Evolutionary conservation across 1,140 invertebrate species (phyloP).

Genomic region (Brachionus calyciflorus): DNA sequence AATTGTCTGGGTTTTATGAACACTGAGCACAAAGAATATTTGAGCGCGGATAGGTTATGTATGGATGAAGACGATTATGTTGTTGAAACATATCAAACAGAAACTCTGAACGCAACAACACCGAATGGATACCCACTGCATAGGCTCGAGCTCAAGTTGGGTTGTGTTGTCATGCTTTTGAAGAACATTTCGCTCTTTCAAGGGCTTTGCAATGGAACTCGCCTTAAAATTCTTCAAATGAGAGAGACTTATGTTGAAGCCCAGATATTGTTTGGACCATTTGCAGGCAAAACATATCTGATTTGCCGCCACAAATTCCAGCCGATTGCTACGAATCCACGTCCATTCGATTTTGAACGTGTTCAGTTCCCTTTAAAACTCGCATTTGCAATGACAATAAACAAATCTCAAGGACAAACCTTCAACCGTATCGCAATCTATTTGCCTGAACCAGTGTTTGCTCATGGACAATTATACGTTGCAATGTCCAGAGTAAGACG

Average conservation of each 20-base stretch:
- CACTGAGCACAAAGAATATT: not conserved
- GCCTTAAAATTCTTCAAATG: slow-evolving; percentile 51
- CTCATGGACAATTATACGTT: slow-evolving; percentile 54
- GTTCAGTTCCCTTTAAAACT: slow-evolving; percentile 63
- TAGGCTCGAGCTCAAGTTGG: slow-evolving; percentile 55
- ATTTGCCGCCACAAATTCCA: slow-evolving; percentile 48
- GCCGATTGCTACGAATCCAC: slow-evolving; percentile 46
- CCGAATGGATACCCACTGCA: slow-evolving; percentile 57
- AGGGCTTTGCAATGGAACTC: slow-evolving; percentile 58
- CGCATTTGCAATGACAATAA: slow-evolving; percentile 64
- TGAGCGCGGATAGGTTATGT: slow-evolving; percentile 49
- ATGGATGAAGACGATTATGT: slow-evolving; percentile 49
- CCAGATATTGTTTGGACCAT: slow-evolving; percentile 47
- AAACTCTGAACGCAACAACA: too few species aligned
- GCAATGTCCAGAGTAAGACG: slow-evolving; percentile 47
- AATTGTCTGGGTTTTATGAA: not conserved
- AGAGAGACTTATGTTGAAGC: slow-evolving; percentile 48
- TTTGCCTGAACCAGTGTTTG: slow-evolving; percentile 49
- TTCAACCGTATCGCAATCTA: slow-evolving; percentile 51
- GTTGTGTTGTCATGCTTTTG: slow-evolving; percentile 56
- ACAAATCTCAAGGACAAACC: slow-evolving; percentile 65
- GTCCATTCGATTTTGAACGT: slow-evolving; percentile 59
- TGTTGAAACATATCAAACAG: slow-evolving; percentile 50
- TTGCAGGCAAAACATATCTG: slow-evolving; percentile 48
- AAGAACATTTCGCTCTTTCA: slow-evolving; percentile 54